Conservation (phyloP, 92 coral and sea anemone species). For the Zoanthus gigantus region DNA sequence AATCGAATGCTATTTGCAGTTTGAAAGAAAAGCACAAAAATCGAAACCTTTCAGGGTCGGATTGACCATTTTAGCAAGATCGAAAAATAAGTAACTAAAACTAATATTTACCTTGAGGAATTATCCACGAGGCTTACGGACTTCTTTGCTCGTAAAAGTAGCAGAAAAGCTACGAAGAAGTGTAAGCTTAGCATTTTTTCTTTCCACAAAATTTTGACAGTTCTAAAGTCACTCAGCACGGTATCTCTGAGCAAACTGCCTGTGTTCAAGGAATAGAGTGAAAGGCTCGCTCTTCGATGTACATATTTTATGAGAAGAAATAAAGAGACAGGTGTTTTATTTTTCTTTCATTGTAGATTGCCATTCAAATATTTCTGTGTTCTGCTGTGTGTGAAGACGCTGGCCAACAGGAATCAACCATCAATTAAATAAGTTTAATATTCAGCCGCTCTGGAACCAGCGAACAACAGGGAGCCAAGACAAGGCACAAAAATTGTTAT, state of each 20-base stretch:
- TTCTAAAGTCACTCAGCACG: slow-evolving; percentile 47
- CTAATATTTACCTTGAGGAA: not conserved
- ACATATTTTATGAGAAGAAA: slow-evolving; percentile 42
- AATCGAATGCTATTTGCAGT: not conserved
- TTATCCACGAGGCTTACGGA: not conserved
- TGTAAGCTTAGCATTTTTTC: not conserved
- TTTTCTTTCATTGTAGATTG: slow-evolving; percentile 5
- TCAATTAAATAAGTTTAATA: slow-evolving; percentile 35
- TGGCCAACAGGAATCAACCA: slow-evolving; percentile 26
- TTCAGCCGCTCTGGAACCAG: slow-evolving; percentile 18
- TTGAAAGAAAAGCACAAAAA: not conserved
- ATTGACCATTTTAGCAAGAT: not conserved
- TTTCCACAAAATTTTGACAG: slow-evolving; percentile 3
- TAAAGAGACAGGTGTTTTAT: slow-evolving; percentile 19
- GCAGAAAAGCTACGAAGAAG: not conserved
- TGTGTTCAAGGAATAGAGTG: not conserved
- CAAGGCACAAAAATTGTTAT: slow-evolving; percentile 5
- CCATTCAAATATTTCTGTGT: slow-evolving; percentile 25
- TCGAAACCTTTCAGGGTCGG: not conserved
- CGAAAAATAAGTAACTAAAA: not conserved
- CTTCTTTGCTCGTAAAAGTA: not conserved
- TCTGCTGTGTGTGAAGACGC: slow-evolving; percentile 21
- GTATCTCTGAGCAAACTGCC: not conserved
- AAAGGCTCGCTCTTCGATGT: slow-evolving; percentile 5
- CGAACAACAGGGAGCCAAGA: slow-evolving; percentile 35